These are phyloP conservation scores for Cochlearius cochlearius DNA, from an alignment of 2,113 vertebrate genomes.

Conservation along the genomic window DNA sequence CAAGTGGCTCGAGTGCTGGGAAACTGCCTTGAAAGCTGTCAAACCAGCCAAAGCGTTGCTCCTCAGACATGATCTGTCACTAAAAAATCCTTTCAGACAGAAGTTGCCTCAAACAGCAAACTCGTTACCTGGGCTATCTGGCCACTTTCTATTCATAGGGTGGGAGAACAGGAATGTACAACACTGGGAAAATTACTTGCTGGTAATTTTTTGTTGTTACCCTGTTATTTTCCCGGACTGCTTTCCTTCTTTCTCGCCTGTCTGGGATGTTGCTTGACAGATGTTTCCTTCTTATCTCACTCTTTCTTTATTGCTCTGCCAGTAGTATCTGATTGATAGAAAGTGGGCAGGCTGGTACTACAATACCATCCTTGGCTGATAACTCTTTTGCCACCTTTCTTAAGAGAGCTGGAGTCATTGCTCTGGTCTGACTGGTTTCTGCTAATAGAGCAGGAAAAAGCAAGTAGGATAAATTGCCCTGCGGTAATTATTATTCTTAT, in stretches of 20 bases:
- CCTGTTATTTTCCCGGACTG: not conserved
- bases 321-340: slow-evolving; percentile 52
- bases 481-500: not conserved
- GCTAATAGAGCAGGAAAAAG: not conserved
- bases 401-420: not conserved
- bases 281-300: slow-evolving; percentile 54
- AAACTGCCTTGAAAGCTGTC: slow-evolving; percentile 48
- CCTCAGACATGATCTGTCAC: not conserved
- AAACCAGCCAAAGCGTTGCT: not conserved
- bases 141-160: slow-evolving; percentile 22
- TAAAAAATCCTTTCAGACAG: slow-evolving; percentile 33
- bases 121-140: not conserved
- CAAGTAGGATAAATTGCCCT: not conserved
- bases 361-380: slow-evolving; percentile 20
- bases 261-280: slow-evolving; percentile 15
- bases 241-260: not conserved
- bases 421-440: slow-evolving; percentile 26
- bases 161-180: not conserved
- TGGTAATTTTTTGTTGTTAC: slow-evolving; percentile 31
- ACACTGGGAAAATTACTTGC: not conserved
- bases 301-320: slow-evolving; percentile 54
- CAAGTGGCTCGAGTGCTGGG: not conserved
- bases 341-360: slow-evolving; percentile 45
- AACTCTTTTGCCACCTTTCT: slow-evolving; percentile 33
- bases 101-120: not conserved